Evolutionary conservation across 1,140 invertebrate genomes (phyloP).

Genomic region (Centruroides vittatus): DNA sequence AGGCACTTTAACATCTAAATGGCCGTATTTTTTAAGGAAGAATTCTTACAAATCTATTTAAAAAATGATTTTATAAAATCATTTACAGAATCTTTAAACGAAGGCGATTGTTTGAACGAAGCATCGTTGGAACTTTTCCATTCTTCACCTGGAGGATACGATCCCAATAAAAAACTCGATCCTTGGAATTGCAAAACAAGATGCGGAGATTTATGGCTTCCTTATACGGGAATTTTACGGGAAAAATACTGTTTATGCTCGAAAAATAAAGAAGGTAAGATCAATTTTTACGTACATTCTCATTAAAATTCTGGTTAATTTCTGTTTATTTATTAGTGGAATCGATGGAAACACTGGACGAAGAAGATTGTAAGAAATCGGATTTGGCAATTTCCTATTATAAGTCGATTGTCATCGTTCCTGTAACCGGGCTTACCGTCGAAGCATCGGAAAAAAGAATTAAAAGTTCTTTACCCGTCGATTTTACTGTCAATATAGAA

Average conservation of each 20-base stretch:
- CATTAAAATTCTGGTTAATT: no score
- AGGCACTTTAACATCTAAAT: no score
- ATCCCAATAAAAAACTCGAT: constrained; percentile 10
- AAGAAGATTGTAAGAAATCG: no score
- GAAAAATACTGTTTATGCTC: constrained; percentile 18
- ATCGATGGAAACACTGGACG: no score
- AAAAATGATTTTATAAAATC: no score
- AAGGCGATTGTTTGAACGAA: constrained; percentile 18
- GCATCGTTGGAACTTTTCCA: constrained; percentile 16
- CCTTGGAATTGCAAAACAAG: constrained; percentile 12
- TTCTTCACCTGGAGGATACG: constrained; percentile 20
- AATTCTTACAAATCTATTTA: no score
- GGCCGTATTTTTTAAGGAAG: no score
- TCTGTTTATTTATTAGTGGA: no score
- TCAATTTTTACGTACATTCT: no score
- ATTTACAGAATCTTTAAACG: background rate
- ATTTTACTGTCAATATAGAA: constrained; percentile 9
- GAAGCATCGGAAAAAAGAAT: constrained; percentile 9
- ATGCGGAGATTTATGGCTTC: constrained; percentile 17
- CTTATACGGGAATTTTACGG: constrained; percentile 17
- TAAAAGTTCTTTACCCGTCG: constrained; percentile 2
- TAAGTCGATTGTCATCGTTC: constrained; percentile 10
- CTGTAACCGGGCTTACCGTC: constrained; percentile 3
- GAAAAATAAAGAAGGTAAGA: constrained; percentile 11
- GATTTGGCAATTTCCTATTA: background rate